A percentile compares a stretch with the other conserved stretches of the same genome.
Evolutionary conservation across 1,140 invertebrate genomes (phyloP).

Genomic region (Drosophila rufa): DNA sequence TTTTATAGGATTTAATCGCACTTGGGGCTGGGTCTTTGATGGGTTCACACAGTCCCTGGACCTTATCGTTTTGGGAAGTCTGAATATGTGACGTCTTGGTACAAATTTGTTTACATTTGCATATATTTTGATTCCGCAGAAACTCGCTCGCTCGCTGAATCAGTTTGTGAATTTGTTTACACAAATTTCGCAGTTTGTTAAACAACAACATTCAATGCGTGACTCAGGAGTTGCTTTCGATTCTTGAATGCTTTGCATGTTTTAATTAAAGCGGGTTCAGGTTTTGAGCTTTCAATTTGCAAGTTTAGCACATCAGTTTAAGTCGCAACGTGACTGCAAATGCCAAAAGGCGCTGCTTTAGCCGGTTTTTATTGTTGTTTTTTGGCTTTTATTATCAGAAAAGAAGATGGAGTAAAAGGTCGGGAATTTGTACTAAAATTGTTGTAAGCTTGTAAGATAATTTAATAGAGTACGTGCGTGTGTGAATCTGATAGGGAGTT

Average conservation of each 20-base stretch:
- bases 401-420: slow-evolving; percentile 30
- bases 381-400: slow-evolving; percentile 7
- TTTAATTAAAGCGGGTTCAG: slow-evolving; percentile 36
- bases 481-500: slow-evolving; percentile 4
- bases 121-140: slow-evolving; percentile 27
- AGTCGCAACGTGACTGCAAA: slow-evolving; percentile 45
- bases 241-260: slow-evolving; percentile 29
- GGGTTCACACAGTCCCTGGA: slow-evolving; percentile 1
- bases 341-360: slow-evolving; percentile 55
- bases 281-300: slow-evolving; percentile 49
- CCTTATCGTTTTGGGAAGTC: slow-evolving; percentile 37
- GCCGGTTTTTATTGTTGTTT: slow-evolving; percentile 52
- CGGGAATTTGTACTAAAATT: slow-evolving; percentile 18
- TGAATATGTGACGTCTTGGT: slow-evolving; percentile 24
- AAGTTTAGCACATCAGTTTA: slow-evolving; percentile 49
- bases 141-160: slow-evolving; percentile 41
- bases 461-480: slow-evolving; percentile 30
- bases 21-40: slow-evolving; percentile 6
- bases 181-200: slow-evolving; percentile 29
- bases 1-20: background rate
- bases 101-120: slow-evolving; percentile 35
- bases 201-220: slow-evolving; percentile 30
- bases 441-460: slow-evolving; percentile 12
- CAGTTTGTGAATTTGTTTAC: slow-evolving; percentile 40
- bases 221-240: slow-evolving; percentile 52